Base-by-base conservation (phyloP, 2,888 invertebrate genomes). In the Watsonalla cultraria region DNA sequence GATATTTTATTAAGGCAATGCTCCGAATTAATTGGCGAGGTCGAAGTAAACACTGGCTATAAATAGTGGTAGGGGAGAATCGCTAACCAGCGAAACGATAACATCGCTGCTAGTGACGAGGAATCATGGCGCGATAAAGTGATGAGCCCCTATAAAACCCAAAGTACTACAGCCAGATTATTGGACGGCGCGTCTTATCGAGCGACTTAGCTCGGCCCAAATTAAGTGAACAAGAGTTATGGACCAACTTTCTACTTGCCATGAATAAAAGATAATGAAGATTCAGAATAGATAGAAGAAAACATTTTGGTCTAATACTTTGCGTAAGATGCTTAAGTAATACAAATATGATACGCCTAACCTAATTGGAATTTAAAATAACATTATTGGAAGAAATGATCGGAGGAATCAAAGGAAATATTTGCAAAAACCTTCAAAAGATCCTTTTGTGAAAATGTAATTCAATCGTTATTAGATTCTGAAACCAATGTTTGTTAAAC, bases 401-500 rank as follows among this genome's bases (percentile, higher is more conserved):
- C 52, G 54, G 51, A 57, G 58, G 45, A 54, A 24, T 45, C 50
- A 39, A 49, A 13, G 54, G 48, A 46, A 52, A 55, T 53, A 42
- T 37, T 37, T 24, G 49, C 33, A 13, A 37, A 37, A 37, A 54
- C 54, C 53, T 57, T 66, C 57, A 51, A 42, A 54, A 58, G 58
- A 74, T 72, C 61, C 64, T 65, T 77, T 75, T 76, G 77, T 78
- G 66, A 68, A 78, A 81, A 78, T 74, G 67, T 74, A 80, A 82
- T 82, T 73, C 72, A 77, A 82, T 78, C 76, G 74, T 81, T 85
- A 88, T 87, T 82, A 79, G 78, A 86, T 84, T 80, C 71, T 68
- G 68, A 78, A 85, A 83, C 82, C 85, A 87, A 89, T 89, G 88
- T 89, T 88, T 88, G 86, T 85, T 87, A 86, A 89, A 82, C 82